Evolutionary conservation across 2,888 invertebrate genomes (phyloP).

Genomic region (Nematopogon swammerdamellus): DNA sequence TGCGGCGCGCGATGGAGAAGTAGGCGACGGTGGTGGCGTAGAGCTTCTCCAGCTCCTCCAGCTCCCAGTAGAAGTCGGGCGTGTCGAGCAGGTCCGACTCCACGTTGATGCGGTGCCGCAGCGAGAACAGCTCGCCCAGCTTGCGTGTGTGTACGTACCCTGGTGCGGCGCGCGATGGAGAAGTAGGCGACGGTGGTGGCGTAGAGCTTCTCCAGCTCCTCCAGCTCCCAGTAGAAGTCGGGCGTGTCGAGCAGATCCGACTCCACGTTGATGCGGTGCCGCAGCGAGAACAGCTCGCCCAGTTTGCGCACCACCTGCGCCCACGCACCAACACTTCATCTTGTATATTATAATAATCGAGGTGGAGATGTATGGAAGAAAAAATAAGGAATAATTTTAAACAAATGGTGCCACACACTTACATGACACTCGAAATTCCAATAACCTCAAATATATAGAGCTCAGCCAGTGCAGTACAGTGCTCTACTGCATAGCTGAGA

Average conservation of each 20-base stretch:
- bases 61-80: constrained; percentile 98
- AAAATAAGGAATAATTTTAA: too few relatives aligned
- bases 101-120: constrained; percentile 87
- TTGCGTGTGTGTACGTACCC: constrained; percentile 50
- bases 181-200: constrained; percentile 80
- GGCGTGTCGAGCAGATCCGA: constrained; percentile 94
- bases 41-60: constrained; percentile 80
- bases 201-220: constrained; percentile 82
- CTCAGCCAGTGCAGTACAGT: too few relatives aligned
- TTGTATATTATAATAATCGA: too few relatives aligned
- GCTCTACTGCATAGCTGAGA: too few relatives aligned
- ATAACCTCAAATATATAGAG: too few relatives aligned
- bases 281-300: constrained; percentile 84
- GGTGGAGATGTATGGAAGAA: too few relatives aligned
- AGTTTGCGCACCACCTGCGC: constrained; percentile 11
- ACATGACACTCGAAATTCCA: too few relatives aligned
- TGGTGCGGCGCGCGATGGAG: constrained; percentile 78
- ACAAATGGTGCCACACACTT: too few relatives aligned
- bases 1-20: constrained; percentile 80
- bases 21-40: constrained; percentile 81
- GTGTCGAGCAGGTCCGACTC: constrained; percentile 93
- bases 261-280: constrained; percentile 88
- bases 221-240: constrained; percentile 98
- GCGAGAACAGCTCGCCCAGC: constrained; percentile 79
- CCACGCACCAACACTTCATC: too few relatives aligned